Evolutionary conservation across 2,888 invertebrate species (phyloP), one percentile per base, ranked within the genome.

Genomic region (Macropis europaea): DNA sequence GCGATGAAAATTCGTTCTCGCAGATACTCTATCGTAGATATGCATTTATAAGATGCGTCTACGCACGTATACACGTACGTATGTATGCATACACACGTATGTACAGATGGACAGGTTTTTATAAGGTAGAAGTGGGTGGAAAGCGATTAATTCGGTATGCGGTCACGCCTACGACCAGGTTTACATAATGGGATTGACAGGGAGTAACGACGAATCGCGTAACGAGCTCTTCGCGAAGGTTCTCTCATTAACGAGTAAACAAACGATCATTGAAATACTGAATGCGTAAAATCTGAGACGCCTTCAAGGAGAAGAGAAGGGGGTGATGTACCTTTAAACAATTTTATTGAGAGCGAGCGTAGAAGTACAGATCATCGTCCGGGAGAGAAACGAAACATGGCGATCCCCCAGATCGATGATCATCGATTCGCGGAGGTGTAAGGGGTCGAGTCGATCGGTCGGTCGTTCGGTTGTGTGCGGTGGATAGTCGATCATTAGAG

Each of bases 331-430:
- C 78, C 57, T 75, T 73, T 26, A 69, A 78, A 69, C 64, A 45
- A 13, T 43, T 77, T 78, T 78, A 78, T 77, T 78, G 15, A 64
- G 48, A 52, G 43, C 67, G 71, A 56, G 56, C 72, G 36, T 43
- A 56, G 40, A 59, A 34, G 19, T 47, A 69, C 22, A 42, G 40
- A 50, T 66, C 52, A 66, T 64, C 34, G 48, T 13, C 28, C n/a
- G n/a, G n/a, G n/a, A 30, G 9, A 43, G 48, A 59, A 11, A 48
- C 42, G 64, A 38, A 40, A 50, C 30, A 19, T 36, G 13, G 32
- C 24, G 59, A 48, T 36, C 5, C 52, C n/a, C n/a, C n/a, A n/a
- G n/a, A n/a, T n/a, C n/a, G n/a, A n/a, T n/a, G n/a, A n/a, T n/a
- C n/a, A n/a, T n/a, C n/a, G n/a, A n/a, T n/a, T n/a, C n/a, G n/a